Evolutionary conservation across 1,140 invertebrate genomes (phyloP).

Genomic region (Cotesia glomerata): DNA sequence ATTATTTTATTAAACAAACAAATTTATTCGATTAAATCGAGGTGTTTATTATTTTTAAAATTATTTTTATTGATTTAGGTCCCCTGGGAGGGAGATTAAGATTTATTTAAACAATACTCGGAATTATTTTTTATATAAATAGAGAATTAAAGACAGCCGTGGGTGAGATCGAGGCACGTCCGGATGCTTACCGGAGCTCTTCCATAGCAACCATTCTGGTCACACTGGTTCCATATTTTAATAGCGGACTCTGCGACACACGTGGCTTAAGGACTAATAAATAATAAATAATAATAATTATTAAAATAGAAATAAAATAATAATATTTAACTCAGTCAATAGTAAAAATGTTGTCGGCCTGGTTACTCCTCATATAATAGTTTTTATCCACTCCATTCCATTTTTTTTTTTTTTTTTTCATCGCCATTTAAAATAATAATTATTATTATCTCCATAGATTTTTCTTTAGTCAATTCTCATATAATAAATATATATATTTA

Average conservation of each 20-base stretch:
- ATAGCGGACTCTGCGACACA: slow-evolving; percentile 51
- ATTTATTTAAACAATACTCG: neutral
- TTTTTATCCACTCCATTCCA: slow-evolving; percentile 4
- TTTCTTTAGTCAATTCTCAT: too few species aligned
- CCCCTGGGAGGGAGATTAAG: slow-evolving; percentile 5
- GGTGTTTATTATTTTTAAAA: slow-evolving; percentile 20
- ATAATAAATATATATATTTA: too few species aligned
- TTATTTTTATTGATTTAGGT: neutral
- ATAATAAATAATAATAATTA: slow-evolving; percentile 5
- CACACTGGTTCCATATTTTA: slow-evolving; percentile 65
- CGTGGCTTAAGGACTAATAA: slow-evolving; percentile 52
- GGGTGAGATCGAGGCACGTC: slow-evolving; percentile 53
- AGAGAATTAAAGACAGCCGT: slow-evolving; percentile 40
- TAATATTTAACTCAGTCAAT: too few species aligned
- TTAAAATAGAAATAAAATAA: neutral
- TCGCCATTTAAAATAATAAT: neutral
- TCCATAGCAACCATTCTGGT: slow-evolving; percentile 65
- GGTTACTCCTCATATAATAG: neutral
- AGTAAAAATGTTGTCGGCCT: slow-evolving; percentile 6
- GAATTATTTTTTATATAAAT: neutral
- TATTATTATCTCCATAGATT: neutral
- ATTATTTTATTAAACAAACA: neutral
- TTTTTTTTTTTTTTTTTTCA: neutral
- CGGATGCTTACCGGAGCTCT: slow-evolving; percentile 51
- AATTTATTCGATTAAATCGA: slow-evolving; percentile 28